Base-by-base conservation (phyloP, 2,113 vertebrate genomes). In the Ochotona curzoniae region DNA sequence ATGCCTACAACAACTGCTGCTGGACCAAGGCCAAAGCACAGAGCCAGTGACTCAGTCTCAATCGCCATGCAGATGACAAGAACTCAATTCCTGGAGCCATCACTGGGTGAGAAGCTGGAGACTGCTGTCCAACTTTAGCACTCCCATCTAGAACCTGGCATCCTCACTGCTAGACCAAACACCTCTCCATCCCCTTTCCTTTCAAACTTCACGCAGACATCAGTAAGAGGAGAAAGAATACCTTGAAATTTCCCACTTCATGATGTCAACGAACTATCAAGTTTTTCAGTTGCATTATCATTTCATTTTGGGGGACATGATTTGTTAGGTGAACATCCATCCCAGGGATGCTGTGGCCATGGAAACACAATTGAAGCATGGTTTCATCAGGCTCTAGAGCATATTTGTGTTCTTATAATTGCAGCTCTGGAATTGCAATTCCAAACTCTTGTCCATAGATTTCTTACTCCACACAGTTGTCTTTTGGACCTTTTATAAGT, bases 251-350 rank as follows among this genome's bases (percentile, higher is more conserved):
- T 23, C 60, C 74, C n/a, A 73, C 18, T 82, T 70, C 23, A 38
- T 32, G 26, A 38, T 49, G 51, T 28, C 80, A 64, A 44, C 87
- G 66, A 70, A 5, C 1, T 2, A 38, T 38, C 35, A n/a, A 11
- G 18, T 17, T 86, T 92, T 63, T 75, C 38, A 38, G 78, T 26
- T 38, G 21, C 69, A 15, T 35, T 83, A 32, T 64, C 17, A 67
- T 79, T 47, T 95, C 86, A 21, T 69, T 91, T 88, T 35, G 49
- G 17, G 60, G 76, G 83, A 66, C 75, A 23, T 61, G 44, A 91
- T 70, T 94, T 89, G 8, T 10, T 54, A 20, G 11, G 20, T 17
- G 18, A 83, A 4, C 84, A 44, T 69, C 57, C 38, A 44, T 73
- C 57, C 38, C 94, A 91, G 25, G 28, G 35, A 80, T 87, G 10